Conservation (phyloP, 1,140 invertebrate species). For the Tetragnatha versicolor region DNA sequence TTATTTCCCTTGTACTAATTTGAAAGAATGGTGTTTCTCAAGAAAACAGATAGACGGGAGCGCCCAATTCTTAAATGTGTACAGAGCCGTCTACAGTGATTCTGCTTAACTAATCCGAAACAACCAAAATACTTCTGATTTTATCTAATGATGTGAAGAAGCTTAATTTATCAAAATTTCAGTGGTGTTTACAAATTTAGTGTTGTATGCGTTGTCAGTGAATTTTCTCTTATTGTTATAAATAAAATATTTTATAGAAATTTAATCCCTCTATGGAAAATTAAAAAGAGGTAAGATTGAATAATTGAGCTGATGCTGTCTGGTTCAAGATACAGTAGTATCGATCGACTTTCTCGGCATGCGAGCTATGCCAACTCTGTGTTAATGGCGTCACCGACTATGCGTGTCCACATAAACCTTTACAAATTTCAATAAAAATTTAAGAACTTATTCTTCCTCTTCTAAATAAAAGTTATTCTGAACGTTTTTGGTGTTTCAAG, state of each 20-base stretch:
- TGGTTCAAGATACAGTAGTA: conserved; percentile 36
- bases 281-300: conserved; percentile 32
- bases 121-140: background rate
- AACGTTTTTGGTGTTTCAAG: background rate
- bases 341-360: conserved; percentile 47
- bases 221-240: background rate
- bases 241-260: background rate
- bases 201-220: background rate
- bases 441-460: background rate
- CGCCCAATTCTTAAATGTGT: too few species aligned
- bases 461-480: background rate
- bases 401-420: conserved; percentile 41
- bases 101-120: conserved; percentile 3
- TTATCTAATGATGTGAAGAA: conserved; percentile 24
- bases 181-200: conserved; percentile 23
- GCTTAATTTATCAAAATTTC: conserved; percentile 11
- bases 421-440: conserved; percentile 15
- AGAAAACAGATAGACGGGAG: too few species aligned
- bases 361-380: conserved; percentile 46
- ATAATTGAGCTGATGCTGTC: background rate
- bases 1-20: too few species aligned
- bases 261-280: conserved; percentile 21
- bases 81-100: conserved; percentile 24
- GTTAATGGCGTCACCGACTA: conserved; percentile 47
- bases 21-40: too few species aligned